phyloP scores from a whole-genome alignment of 2,888 invertebrate species.

The Drosophila buzzatii region DNA sequence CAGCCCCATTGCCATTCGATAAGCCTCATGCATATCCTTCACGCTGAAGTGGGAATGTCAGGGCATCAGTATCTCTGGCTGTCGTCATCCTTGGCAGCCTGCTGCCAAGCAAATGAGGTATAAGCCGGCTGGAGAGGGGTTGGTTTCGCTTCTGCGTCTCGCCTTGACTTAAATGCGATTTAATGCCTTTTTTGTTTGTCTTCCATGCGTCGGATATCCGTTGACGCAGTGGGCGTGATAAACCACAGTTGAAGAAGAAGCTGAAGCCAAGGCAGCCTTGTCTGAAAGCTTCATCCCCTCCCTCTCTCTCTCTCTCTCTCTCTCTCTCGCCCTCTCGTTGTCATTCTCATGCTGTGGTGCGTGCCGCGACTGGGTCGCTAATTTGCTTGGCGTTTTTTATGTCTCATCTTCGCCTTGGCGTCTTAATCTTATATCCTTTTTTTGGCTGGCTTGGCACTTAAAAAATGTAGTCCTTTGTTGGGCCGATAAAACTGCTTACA shows the following conservation, averaged over 20 bases:
- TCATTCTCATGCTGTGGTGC: slow-evolving; percentile 9
- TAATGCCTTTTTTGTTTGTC: slow-evolving; percentile 82
- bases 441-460: slow-evolving; percentile 72
- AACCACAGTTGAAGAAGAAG: slow-evolving; percentile 52
- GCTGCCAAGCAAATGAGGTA: slow-evolving; percentile 52
- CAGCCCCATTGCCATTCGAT: slow-evolving; percentile 24
- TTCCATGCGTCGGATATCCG: slow-evolving; percentile 80
- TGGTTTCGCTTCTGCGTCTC: slow-evolving; percentile 24
- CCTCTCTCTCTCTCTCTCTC: too few species aligned
- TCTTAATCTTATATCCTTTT: slow-evolving; percentile 80
- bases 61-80: slow-evolving; percentile 23
- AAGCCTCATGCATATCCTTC: slow-evolving; percentile 43
- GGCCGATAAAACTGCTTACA: slow-evolving; percentile 79
- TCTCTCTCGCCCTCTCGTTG: not conserved
- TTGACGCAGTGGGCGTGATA: slow-evolving; percentile 77
- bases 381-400: slow-evolving; percentile 76
- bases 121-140: slow-evolving; percentile 36
- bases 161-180: slow-evolving; percentile 82
- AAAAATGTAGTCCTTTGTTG: slow-evolving; percentile 76
- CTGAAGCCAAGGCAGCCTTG: slow-evolving; percentile 23
- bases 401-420: slow-evolving; percentile 63
- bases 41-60: slow-evolving; percentile 35
- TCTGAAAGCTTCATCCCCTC: slow-evolving; percentile 21
- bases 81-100: slow-evolving; percentile 28
- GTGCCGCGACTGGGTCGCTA: slow-evolving; percentile 53